phyloP scores from a whole-genome alignment of 2,113 vertebrate species.

The Eulacestoma nigropectus region DNA sequence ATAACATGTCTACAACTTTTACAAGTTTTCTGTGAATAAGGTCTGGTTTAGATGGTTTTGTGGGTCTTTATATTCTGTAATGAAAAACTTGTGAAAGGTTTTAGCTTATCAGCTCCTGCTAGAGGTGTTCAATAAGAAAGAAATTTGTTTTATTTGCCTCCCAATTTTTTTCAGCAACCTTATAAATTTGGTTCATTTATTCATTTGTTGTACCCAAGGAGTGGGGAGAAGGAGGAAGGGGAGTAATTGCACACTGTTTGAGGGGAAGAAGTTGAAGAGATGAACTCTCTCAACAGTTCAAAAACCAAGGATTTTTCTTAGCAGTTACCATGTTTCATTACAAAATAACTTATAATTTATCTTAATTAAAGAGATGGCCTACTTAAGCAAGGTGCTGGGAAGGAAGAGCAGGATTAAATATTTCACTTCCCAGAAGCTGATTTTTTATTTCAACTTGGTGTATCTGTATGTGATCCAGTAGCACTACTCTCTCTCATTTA shows the following conservation, averaged over 20 bases:
- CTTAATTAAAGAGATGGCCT: background rate
- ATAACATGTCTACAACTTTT: background rate
- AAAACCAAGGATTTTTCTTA: background rate
- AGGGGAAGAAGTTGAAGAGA: background rate
- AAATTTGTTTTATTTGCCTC: background rate
- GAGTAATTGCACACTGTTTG: background rate
- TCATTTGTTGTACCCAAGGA: background rate
- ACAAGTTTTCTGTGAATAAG: background rate
- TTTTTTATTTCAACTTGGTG: background rate
- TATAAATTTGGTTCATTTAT: background rate
- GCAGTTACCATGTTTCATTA: background rate
- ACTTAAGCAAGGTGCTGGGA: background rate
- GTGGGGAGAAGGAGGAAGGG: background rate
- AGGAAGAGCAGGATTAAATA: background rate
- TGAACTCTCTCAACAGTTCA: background rate
- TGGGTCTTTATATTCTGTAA: background rate
- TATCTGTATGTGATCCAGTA: background rate
- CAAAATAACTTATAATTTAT: background rate
- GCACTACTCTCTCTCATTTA: accelerated
- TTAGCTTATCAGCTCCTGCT: background rate
- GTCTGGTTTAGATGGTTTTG: background rate
- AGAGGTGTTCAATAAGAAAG: background rate
- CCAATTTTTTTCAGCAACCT: background rate
- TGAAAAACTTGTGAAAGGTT: background rate
- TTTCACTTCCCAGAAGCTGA: background rate